Evolutionary conservation across 2,888 invertebrate species (phyloP).

Genomic region (Synergus japonicus): DNA sequence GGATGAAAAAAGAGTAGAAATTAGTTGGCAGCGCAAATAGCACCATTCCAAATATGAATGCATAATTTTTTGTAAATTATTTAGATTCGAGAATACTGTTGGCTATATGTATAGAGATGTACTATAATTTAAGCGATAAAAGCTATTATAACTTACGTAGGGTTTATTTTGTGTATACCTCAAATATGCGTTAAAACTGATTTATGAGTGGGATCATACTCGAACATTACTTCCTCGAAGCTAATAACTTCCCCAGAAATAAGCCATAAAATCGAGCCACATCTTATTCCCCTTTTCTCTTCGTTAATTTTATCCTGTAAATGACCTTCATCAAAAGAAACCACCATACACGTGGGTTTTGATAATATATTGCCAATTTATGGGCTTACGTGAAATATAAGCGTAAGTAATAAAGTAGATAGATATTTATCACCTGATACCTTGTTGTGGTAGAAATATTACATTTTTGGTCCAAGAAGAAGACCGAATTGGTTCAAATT

Average conservation of each 20-base stretch:
- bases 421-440: conserved; percentile 36
- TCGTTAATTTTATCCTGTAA: conserved; percentile 31
- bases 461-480: not conserved
- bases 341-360: conserved; percentile 16
- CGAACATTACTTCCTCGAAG: conserved; percentile 22
- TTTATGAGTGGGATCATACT: conserved; percentile 23
- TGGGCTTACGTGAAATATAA: conserved; percentile 33
- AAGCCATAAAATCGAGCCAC: conserved; percentile 30
- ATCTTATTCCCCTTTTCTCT: conserved; percentile 36
- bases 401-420: conserved; percentile 20
- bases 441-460: conserved; percentile 29
- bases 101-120: not conserved
- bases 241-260: conserved; percentile 28
- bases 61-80: too few species aligned
- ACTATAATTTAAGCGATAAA: not conserved
- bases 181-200: conserved; percentile 16
- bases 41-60: too few species aligned
- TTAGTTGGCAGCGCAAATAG: too few species aligned
- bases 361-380: conserved; percentile 34
- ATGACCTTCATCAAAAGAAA: conserved; percentile 28
- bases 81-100: too few species aligned
- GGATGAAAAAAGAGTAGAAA: too few species aligned
- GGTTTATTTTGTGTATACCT: not conserved
- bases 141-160: not conserved
- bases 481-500: not conserved